These are phyloP conservation scores for Neuroterus valhalla DNA, from an alignment of 1,140 invertebrate genomes.

Conservation along the genomic window DNA sequence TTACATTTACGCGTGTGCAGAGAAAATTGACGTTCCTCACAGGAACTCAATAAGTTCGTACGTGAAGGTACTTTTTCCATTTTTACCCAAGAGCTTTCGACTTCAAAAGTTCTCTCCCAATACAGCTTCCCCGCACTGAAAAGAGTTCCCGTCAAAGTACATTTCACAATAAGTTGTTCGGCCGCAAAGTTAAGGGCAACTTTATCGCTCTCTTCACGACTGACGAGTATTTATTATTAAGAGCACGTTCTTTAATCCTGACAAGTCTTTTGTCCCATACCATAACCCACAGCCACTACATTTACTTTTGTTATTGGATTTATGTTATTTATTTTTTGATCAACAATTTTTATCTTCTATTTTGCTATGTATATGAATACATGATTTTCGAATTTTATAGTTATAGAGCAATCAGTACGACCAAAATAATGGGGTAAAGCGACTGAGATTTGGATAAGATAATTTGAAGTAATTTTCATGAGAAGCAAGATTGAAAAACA, in stretches of 20 bases:
- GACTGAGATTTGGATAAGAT: too few species aligned
- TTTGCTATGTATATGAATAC: too few species aligned
- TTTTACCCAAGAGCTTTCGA: constrained; percentile 21
- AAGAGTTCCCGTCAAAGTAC: constrained; percentile 25
- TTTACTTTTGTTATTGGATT: not conserved
- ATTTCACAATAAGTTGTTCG: constrained; percentile 27
- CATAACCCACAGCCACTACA: not conserved
- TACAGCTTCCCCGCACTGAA: constrained; percentile 15
- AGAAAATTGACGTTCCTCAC: constrained; percentile 29
- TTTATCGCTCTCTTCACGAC: constrained; percentile 9
- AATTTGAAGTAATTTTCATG: too few species aligned
- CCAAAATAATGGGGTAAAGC: too few species aligned
- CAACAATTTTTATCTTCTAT: too few species aligned
- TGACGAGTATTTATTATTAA: constrained; percentile 10
- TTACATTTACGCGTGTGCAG: constrained; percentile 5
- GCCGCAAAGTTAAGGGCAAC: constrained; percentile 1
- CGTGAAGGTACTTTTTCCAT: constrained; percentile 21
- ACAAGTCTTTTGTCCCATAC: not conserved
- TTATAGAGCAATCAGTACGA: too few species aligned
- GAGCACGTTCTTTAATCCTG: not conserved
- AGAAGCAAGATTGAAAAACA: too few species aligned
- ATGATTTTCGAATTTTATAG: too few species aligned
- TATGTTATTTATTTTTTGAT: not conserved
- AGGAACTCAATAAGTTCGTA: constrained; percentile 21
- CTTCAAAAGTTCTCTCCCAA: constrained; percentile 14